phyloP scores from a whole-genome alignment of 1,140 invertebrate genomes.

The Tetramorium alpestre region DNA sequence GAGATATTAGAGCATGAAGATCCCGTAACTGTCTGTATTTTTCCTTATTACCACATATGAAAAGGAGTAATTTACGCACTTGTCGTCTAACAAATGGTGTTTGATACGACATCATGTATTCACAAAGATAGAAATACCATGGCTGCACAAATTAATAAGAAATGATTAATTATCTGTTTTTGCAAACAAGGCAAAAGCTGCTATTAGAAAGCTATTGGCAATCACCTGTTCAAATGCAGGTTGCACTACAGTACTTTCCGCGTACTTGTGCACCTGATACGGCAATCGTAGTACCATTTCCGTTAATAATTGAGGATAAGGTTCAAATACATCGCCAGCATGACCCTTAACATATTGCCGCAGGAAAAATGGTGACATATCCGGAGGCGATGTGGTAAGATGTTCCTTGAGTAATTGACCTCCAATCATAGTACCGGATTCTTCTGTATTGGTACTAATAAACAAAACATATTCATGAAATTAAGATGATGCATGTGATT shows the following conservation, averaged over 20 bases:
- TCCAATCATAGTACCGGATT: constrained; percentile 85
- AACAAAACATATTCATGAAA: constrained; percentile 48
- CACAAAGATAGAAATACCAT: constrained; percentile 95
- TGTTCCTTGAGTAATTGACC: constrained; percentile 92
- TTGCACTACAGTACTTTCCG: constrained; percentile 86
- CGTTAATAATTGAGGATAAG: constrained; percentile 96
- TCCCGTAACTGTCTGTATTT: constrained; percentile 97
- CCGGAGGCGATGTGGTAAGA: constrained; percentile 92
- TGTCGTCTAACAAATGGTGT: constrained; percentile 92
- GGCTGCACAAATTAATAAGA: constrained; percentile 76
- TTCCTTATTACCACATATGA: constrained; percentile 98
- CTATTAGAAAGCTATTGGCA: constrained; percentile 22
- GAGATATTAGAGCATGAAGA: constrained; percentile 94
- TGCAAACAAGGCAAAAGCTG: not conserved
- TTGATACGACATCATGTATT: constrained; percentile 98
- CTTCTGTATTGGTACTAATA: constrained; percentile 85
- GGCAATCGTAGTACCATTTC: constrained; percentile 97
- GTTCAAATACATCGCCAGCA: constrained; percentile 96
- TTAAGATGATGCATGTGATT: not conserved
- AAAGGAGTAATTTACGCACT: constrained; percentile 95
- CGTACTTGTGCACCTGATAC: constrained; percentile 95
- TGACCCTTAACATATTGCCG: constrained; percentile 97
- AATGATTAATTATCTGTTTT: constrained; percentile 10
- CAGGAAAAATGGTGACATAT: constrained; percentile 98
- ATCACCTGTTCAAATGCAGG: constrained; percentile 86